These are phyloP conservation scores for Myzus persicae DNA, from an alignment of 1,140 invertebrate genomes.

Conservation along the genomic window DNA sequence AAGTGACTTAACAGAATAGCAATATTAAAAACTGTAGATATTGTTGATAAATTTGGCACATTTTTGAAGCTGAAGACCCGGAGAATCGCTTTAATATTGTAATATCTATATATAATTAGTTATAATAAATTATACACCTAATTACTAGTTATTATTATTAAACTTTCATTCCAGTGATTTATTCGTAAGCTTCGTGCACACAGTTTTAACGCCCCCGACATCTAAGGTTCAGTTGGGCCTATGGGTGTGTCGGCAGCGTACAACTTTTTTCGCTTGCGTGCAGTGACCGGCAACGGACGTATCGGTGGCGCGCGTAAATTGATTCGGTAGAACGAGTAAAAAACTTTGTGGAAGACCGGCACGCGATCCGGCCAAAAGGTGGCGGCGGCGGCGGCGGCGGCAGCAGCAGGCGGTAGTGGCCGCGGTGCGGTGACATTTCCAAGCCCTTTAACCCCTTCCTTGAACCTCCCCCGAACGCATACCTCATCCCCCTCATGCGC, in stretches of 20 bases:
- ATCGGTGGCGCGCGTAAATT: background rate
- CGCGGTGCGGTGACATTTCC: background rate
- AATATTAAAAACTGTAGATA: background rate
- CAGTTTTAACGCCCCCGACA: background rate
- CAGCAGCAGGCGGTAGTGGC: background rate
- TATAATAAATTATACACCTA: no score
- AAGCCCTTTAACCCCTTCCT: background rate
- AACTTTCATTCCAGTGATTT: background rate
- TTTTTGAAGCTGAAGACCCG: background rate
- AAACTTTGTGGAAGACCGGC: background rate
- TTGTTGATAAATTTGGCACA: background rate
- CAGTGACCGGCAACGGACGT: background rate
- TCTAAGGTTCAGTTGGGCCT: background rate
- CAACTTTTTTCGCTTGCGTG: background rate
- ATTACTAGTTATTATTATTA: no score
- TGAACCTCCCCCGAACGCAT: background rate
- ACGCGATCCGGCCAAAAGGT: slow-evolving; percentile 35
- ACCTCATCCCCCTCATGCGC: background rate
- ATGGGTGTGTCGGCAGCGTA: background rate
- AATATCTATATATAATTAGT: no score
- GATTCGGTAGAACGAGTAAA: background rate
- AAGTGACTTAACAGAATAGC: background rate
- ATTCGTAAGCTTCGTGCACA: background rate
- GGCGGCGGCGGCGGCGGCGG: no score
- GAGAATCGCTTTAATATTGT: background rate